Evolutionary conservation across 2,888 invertebrate species (phyloP).

Genomic region (Sesia bembeciformis): DNA sequence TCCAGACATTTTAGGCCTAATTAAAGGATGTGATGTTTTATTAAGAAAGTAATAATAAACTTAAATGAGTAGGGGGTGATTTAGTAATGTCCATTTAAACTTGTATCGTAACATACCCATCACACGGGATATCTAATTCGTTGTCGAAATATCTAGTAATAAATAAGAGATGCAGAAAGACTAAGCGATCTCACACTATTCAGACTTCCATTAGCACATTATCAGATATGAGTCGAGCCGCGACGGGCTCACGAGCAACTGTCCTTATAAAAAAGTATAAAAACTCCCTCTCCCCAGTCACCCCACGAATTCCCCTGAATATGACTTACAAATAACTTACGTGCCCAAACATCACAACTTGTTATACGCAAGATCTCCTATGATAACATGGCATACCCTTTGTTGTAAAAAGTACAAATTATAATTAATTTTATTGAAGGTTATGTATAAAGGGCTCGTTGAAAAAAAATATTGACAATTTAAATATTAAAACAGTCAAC

Average conservation of each 20-base stretch:
- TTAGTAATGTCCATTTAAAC: conserved; percentile 19
- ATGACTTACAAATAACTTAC: conserved; percentile 60
- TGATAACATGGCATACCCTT: no score
- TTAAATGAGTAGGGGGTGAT: no score
- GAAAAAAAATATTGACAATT: no score
- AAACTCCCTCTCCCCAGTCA: conserved; percentile 15
- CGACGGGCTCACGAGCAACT: background rate
- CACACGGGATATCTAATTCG: conserved; percentile 43
- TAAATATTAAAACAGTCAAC: no score
- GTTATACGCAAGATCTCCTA: background rate
- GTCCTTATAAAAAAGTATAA: conserved; percentile 29
- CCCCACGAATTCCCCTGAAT: conserved; percentile 35
- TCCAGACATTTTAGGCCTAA: no score
- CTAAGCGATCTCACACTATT: background rate
- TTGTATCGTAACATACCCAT: conserved; percentile 18
- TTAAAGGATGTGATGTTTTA: no score
- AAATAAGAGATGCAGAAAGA: background rate
- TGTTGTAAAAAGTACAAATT: no score
- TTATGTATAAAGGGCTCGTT: no score
- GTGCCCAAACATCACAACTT: conserved; percentile 61
- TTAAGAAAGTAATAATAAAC: no score
- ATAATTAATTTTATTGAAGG: no score
- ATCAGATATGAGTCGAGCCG: background rate
- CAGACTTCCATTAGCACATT: background rate
- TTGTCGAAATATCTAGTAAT: conserved; percentile 27